These are phyloP conservation scores for Nephotettix cincticeps DNA, from an alignment of 1,140 invertebrate genomes.

Conservation along the genomic window DNA sequence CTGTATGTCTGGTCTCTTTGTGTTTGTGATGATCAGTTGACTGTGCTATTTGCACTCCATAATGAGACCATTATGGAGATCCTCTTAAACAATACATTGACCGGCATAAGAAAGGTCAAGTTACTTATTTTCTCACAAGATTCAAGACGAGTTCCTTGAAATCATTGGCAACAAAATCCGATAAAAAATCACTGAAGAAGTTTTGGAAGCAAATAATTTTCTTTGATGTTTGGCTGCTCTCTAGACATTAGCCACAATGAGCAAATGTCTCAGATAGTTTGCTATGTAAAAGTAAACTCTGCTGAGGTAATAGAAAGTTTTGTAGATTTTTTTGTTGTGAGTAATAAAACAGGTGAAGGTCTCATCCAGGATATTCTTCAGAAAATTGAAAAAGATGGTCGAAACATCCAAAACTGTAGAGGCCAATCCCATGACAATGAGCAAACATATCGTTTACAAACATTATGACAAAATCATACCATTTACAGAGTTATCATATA, in stretches of 20 bases:
- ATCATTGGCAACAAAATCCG: neutral
- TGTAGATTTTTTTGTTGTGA: slow-evolving; percentile 32
- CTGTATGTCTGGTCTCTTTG: no score
- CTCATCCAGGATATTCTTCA: slow-evolving; percentile 31
- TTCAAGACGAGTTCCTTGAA: neutral
- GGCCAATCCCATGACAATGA: slow-evolving; percentile 44
- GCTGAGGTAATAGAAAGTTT: slow-evolving; percentile 30
- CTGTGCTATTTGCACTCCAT: no score
- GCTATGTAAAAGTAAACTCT: slow-evolving; percentile 24
- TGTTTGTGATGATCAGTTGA: no score
- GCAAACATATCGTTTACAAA: no score
- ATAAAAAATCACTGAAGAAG: neutral
- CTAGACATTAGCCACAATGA: slow-evolving; percentile 31
- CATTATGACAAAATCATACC: no score
- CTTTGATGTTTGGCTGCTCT: slow-evolving; percentile 34
- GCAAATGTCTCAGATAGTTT: slow-evolving; percentile 30
- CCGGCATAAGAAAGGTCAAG: slow-evolving; percentile 17
- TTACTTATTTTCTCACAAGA: neutral
- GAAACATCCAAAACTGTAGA: slow-evolving; percentile 36
- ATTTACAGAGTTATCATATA: no score
- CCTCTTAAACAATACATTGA: slow-evolving; percentile 29
- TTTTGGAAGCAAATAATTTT: slow-evolving; percentile 16
- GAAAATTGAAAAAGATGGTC: slow-evolving; percentile 30
- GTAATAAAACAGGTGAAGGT: slow-evolving; percentile 30
- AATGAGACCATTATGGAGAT: no score